Evolutionary conservation across 1,140 invertebrate species (phyloP).

Genomic region (Eurosta solidaginis): DNA sequence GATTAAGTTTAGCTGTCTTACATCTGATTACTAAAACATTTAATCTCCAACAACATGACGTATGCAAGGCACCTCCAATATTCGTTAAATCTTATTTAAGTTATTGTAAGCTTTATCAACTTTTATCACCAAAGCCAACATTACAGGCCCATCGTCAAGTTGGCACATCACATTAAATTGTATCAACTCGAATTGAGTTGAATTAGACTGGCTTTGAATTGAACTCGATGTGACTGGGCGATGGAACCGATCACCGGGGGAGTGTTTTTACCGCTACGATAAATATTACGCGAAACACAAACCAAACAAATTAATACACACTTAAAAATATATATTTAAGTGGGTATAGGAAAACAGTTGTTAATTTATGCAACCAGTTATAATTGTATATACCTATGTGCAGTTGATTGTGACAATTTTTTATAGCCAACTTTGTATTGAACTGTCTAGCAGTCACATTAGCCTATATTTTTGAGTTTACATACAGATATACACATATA

Average conservation of each 20-base stretch:
- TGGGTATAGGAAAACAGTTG: not conserved
- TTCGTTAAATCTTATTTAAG: too few species aligned
- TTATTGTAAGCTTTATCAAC: too few species aligned
- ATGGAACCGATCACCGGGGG: not conserved
- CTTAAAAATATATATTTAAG: not conserved
- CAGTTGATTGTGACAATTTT: too few species aligned
- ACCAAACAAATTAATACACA: not conserved
- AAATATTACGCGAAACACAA: not conserved
- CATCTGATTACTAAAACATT: too few species aligned
- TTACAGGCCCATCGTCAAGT: too few species aligned
- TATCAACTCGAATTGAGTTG: conserved; percentile 9
- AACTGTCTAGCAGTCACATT: not conserved
- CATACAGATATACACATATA: too few species aligned
- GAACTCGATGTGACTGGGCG: not conserved
- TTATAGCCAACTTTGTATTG: not conserved
- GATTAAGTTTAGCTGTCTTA: too few species aligned
- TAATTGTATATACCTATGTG: not conserved
- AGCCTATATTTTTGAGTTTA: not conserved
- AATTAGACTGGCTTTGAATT: conserved; percentile 23
- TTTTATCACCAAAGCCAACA: too few species aligned
- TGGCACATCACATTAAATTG: not conserved
- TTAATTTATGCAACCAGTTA: too few species aligned
- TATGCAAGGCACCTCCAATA: too few species aligned
- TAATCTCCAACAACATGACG: too few species aligned
- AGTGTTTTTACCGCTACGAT: not conserved